A percentile compares a stretch with the other conserved stretches of the same genome.
Conservation (phyloP, 2,113 vertebrate species). For the Aptenodytes forsteri region DNA sequence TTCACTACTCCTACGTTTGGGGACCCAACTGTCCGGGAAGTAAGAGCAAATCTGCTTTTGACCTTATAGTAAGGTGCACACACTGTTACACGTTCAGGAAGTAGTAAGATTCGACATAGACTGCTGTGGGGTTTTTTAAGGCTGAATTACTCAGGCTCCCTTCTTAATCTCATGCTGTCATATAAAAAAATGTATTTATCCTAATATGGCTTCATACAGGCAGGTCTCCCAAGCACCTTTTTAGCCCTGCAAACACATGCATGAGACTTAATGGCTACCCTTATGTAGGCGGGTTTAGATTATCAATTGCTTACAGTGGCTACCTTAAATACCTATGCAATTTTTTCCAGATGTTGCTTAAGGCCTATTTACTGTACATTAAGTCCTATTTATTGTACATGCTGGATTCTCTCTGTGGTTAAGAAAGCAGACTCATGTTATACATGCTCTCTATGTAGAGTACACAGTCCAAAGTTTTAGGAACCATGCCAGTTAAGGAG, state of each 20-base stretch:
- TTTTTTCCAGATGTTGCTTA: conserved; percentile 18
- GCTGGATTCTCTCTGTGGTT: not conserved
- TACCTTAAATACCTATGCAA: not conserved
- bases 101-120: not conserved
- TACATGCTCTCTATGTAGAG: not conserved
- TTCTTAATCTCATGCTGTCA: not conserved
- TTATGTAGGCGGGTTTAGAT: not conserved
- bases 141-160: not conserved
- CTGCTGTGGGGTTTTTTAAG: not conserved
- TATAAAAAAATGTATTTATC: not conserved
- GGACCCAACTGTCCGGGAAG: not conserved
- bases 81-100: not conserved
- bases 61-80: not conserved
- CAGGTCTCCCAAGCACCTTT: not conserved
- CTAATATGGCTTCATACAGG: not conserved
- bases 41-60: not conserved
- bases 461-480: conserved; percentile 6
- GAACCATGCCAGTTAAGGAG: conserved; percentile 31
- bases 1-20: not conserved
- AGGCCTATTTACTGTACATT: not conserved
- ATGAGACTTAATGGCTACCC: not conserved
- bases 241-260: not conserved
- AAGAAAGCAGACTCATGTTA: not conserved
- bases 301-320: not conserved
- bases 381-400: not conserved